Evolutionary conservation across 2,113 vertebrate species (phyloP).

Genomic region (Petromus typicus): DNA sequence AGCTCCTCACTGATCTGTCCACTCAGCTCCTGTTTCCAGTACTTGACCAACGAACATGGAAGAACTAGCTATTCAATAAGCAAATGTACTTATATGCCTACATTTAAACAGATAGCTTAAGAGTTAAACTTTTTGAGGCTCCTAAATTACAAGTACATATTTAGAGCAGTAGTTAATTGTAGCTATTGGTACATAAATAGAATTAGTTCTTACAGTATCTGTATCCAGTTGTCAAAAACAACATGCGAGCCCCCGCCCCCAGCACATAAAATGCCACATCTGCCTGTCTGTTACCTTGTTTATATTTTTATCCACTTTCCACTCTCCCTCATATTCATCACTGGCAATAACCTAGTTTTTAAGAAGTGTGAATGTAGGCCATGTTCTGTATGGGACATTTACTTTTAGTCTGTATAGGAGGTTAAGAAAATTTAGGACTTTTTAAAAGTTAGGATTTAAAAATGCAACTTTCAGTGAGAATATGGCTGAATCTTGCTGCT

Average conservation of each 20-base stretch:
- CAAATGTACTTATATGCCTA: not conserved
- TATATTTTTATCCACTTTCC: not conserved
- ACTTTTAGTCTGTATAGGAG: not conserved
- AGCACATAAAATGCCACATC: not conserved
- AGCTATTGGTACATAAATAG: not conserved
- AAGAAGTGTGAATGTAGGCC: not conserved
- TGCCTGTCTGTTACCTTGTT: not conserved
- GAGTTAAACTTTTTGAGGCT: not conserved
- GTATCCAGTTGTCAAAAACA: not conserved
- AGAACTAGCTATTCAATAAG: not conserved
- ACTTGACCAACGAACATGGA: not conserved
- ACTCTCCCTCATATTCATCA: not conserved
- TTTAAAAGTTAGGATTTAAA: not conserved
- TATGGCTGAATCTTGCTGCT: not conserved
- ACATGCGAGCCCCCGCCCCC: not conserved
- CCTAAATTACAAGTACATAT: constrained; percentile 6
- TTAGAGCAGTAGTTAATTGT: not conserved
- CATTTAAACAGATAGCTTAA: not conserved
- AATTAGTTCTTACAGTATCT: not conserved
- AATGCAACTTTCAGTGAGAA: not conserved
- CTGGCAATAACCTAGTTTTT: not conserved
- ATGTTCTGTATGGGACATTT: not conserved
- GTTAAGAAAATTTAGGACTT: not conserved
- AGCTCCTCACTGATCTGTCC: not conserved
- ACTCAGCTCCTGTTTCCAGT: not conserved